These are phyloP conservation scores for Channa maculata DNA, from an alignment of 2,113 vertebrate genomes.

Conservation along the genomic window DNA sequence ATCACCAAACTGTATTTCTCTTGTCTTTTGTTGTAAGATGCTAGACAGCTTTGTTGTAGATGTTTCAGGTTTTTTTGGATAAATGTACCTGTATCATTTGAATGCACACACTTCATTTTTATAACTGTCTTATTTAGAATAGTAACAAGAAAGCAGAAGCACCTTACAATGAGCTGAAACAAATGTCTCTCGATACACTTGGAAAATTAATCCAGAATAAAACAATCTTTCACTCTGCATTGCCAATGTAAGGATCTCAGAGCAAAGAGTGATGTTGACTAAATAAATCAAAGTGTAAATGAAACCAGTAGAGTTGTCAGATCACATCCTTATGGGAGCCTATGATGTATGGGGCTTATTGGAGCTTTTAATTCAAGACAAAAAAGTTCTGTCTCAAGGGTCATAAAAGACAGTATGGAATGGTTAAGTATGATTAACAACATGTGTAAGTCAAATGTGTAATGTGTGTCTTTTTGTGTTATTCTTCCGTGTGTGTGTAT, in stretches of 20 bases:
- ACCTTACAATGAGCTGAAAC: not conserved
- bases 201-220: not conserved
- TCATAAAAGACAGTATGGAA: not conserved
- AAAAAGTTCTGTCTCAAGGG: not conserved
- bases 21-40: not conserved
- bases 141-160: constrained; percentile 13
- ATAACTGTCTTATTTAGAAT: constrained; percentile 3
- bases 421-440: constrained; percentile 26
- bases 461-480: constrained; percentile 32
- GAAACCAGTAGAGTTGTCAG: not conserved
- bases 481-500: not conserved
- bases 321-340: not conserved
- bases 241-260: not conserved
- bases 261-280: not conserved
- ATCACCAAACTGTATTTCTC: not conserved
- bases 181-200: not conserved
- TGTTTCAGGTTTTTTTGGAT: not conserved
- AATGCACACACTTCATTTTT: constrained; percentile 15
- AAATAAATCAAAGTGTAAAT: constrained; percentile 6
- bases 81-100: constrained; percentile 5
- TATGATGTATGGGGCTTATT: not conserved
- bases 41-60: too few relatives aligned
- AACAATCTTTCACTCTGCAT: not conserved
- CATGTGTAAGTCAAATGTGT: constrained; percentile 24
- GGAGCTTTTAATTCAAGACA: constrained; percentile 1